Evolutionary conservation across 2,113 vertebrate genomes (phyloP).

Genomic region (Heliornis fulica): DNA sequence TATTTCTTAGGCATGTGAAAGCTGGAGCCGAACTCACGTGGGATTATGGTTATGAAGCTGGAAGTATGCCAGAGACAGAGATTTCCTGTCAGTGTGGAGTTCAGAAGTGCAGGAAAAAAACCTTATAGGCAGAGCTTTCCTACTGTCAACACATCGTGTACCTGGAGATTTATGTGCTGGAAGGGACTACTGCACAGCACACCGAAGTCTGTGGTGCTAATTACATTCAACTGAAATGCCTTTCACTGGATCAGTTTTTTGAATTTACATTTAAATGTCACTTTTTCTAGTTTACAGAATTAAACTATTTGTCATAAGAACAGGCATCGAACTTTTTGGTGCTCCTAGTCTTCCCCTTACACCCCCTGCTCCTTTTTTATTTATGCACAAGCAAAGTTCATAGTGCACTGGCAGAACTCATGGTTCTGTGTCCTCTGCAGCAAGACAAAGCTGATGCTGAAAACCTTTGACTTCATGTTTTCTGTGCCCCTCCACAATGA

Average conservation of each 20-base stretch:
- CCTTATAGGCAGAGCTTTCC: constrained; percentile 46
- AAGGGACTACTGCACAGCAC: background rate
- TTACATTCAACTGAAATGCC: background rate
- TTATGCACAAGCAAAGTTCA: background rate
- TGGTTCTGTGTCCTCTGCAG: background rate
- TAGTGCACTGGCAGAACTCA: background rate
- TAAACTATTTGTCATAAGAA: background rate
- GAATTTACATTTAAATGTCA: background rate
- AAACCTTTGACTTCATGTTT: background rate
- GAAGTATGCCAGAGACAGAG: constrained; percentile 73
- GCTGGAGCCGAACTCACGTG: constrained; percentile 91
- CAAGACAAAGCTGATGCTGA: background rate
- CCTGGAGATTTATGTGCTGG: background rate
- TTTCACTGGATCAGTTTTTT: background rate
- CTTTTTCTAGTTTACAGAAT: background rate
- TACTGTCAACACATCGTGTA: background rate
- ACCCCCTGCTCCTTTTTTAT: background rate
- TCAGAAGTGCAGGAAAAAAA: constrained; percentile 77
- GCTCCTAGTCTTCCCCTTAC: background rate
- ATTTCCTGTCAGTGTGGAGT: constrained; percentile 82
- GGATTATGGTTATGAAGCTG: constrained; percentile 81
- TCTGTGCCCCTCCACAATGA: background rate
- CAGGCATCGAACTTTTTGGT: background rate
- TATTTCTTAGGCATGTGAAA: constrained; percentile 80
- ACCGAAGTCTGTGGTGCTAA: background rate